Percentiles rank a stretch among this genome's conserved stretches.
These are phyloP conservation scores for Gymnogyps californianus DNA, from an alignment of 2,113 vertebrate genomes.

Conservation along the genomic window DNA sequence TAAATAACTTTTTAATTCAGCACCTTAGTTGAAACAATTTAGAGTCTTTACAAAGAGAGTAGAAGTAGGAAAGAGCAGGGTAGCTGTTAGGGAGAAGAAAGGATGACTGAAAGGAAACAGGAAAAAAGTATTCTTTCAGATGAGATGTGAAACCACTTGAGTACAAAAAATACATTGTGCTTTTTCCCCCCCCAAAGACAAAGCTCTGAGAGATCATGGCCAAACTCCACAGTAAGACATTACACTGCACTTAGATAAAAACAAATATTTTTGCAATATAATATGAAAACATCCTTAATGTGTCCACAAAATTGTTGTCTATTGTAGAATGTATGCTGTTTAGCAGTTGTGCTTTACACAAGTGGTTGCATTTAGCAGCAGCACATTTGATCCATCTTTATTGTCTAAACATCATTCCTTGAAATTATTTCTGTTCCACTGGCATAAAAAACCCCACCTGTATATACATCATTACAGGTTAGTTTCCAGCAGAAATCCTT, in stretches of 20 bases:
- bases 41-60: background rate
- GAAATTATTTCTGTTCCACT: background rate
- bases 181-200: background rate
- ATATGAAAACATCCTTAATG: background rate
- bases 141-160: background rate
- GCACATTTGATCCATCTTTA: background rate
- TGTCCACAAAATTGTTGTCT: background rate
- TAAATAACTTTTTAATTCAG: background rate
- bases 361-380: background rate
- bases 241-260: background rate
- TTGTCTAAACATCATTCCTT: background rate
- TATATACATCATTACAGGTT: background rate
- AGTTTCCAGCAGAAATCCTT: background rate
- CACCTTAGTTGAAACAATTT: background rate
- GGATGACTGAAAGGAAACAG: background rate
- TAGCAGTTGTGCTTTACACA: background rate
- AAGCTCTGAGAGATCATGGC: background rate
- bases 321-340: accelerated
- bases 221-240: background rate
- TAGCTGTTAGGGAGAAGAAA: background rate
- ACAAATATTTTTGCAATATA: background rate
- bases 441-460: background rate
- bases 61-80: background rate
- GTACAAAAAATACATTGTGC: background rate
- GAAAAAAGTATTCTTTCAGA: background rate